Evolutionary conservation across 2,888 invertebrate genomes (phyloP), one percentile per base, ranked within the genome.

Genomic region (Netelia virgata): DNA sequence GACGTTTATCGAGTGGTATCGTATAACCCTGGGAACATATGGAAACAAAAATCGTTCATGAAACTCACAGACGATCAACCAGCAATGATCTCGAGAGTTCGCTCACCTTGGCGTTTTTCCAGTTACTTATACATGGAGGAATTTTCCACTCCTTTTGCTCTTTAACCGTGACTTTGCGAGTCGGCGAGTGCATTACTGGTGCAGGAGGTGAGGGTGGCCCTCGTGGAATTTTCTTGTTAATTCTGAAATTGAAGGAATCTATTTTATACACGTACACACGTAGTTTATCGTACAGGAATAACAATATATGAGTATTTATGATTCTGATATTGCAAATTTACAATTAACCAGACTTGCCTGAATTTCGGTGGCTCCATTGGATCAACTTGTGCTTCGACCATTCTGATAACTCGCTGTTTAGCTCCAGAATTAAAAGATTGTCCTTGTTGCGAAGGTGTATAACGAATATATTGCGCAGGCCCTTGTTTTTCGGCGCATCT

Each of bases 121-220:
- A 99, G 93, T 99, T 99, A 0, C 98, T 98, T 87, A 99, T 99
- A 90, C 99, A 99, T 0, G 99, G 99, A 8, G 99, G 99, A 88
- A 98, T 97, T 94, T 99, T 99, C 99, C 99, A 99, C 93, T 99
- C 99, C 84, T 99, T 97, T 93, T 99, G 99, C 92, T 99, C 99
- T 92, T 99, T 99, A 0, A 99, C 99, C 1, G 99, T 99, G 0
- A 99, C 98, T 92, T 99, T 97, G 75, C 99, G 95, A 0, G 99
- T 99, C 0, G 99, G 99, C 0, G 99, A 99, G 94, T 99, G 99
- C 94, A 99, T 95, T 11, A 99, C 99, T 0, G 99, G 99, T 8
- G 99, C 99, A 18, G 99, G 99, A 0, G 99, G 99, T 0, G 99
- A 99, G 0, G 99, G 99, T 0, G 99, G 99, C 0, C 99, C 99